Conservation (phyloP, 2,797 vertebrate genomes). For the Benthosema pterotum region DNA sequence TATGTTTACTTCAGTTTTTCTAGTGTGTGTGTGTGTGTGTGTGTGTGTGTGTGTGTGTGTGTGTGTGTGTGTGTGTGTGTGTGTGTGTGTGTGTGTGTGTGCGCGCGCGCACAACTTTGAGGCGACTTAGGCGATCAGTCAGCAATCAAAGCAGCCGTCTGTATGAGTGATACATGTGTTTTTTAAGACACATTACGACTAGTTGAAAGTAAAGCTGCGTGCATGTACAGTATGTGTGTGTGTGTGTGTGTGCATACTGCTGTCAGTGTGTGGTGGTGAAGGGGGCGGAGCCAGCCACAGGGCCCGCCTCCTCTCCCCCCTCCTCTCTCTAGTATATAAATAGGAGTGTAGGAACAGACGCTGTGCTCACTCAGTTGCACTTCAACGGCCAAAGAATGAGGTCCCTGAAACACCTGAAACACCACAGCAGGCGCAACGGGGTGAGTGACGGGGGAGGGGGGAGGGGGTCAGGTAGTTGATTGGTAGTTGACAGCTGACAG, state of each 20-base stretch:
- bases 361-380: slow-evolving; percentile 55
- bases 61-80: slow-evolving; percentile 20
- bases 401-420: slow-evolving; percentile 85
- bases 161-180: slow-evolving; percentile 3
- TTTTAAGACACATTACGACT: background rate
- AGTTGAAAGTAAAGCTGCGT: slow-evolving; percentile 10
- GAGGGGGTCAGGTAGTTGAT: too few relatives aligned
- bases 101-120: slow-evolving; percentile 30
- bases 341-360: slow-evolving; percentile 47
- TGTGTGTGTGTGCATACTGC: slow-evolving; percentile 54
- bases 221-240: slow-evolving; percentile 42
- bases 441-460: slow-evolving; percentile 66
- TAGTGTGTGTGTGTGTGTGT: slow-evolving; percentile 8
- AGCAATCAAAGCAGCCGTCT: slow-evolving; percentile 12
- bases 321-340: slow-evolving; percentile 68
- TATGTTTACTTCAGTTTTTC: slow-evolving; percentile 42
- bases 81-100: background rate
- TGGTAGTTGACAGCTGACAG: too few relatives aligned
- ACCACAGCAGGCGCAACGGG: slow-evolving; percentile 80
- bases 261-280: slow-evolving; percentile 36
- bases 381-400: slow-evolving; percentile 75
- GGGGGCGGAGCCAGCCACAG: slow-evolving; percentile 43
- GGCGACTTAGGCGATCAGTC: slow-evolving; percentile 39
- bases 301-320: slow-evolving; percentile 57
- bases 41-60: slow-evolving; percentile 14